Base-by-base conservation (phyloP, 2,888 invertebrate genomes). In the Scaptomyza cyrtandrae region DNA sequence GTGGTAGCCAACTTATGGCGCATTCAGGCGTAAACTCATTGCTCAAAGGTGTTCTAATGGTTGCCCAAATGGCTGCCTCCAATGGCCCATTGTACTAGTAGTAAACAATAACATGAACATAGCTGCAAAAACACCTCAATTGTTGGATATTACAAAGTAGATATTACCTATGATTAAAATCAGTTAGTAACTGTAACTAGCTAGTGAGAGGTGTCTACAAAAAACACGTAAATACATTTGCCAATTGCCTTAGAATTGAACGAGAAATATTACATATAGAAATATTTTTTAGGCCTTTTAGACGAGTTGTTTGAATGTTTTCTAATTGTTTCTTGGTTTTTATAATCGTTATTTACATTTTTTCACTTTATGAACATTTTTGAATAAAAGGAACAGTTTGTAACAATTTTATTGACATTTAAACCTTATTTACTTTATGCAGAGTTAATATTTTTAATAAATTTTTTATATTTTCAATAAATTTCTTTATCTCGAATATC, bases 31-130 rank as follows among this genome's bases (percentile, higher is more conserved):
- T 77, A 50, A 77, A 77, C 61, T 55, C 52, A 74, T 82, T 85
- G 82, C 82, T 67, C 44, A 82, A 83, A 83, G 82, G 80, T 85
- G 82, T 83, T 83, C 83, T 83, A 83, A 83, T 83, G 82, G 60
- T 69, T 84, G 82, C 75, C 80, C 82, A 84, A 84, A 81, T 69
- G 65, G 16, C 1, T 72, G 81, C 78, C 70, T 52, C 53, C 67
- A 53, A 61, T 66, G n/a, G 56, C 24, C 53, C 60, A 63, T 56
- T 63, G 64, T 67, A 52, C 16, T 16, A 39, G 14, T 14, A 7
- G 14, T 9, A 39, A 9, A 41, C 41, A 43, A 35, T 13, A 33
- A 46, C 55, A 31, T 49, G 43, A 33, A 57, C 41, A 14, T 27
- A 35, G 41, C 14, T 48, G 24, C 48, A 64, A 50, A 44, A 27